Evolutionary conservation across 2,888 invertebrate species (phyloP).

Genomic region (Macaria notata): DNA sequence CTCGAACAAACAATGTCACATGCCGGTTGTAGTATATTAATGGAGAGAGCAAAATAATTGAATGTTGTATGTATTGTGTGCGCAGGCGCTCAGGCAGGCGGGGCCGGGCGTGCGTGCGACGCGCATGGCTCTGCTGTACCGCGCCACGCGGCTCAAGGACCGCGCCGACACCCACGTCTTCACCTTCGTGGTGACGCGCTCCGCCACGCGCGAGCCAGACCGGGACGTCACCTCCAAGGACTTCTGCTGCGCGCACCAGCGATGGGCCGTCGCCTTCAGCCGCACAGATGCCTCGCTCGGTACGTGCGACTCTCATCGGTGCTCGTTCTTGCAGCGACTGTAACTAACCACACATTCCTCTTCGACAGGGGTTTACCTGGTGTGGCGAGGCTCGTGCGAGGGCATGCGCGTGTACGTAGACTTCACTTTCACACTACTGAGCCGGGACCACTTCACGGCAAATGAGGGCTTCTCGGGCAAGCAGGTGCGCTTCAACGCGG

Average conservation of each 20-base stretch:
- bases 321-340: neutral
- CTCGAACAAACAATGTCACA: too few species aligned
- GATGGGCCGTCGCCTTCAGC: conserved; percentile 91
- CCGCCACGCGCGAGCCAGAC: conserved; percentile 89
- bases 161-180: conserved; percentile 92
- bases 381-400: conserved; percentile 88
- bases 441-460: conserved; percentile 91
- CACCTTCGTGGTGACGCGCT: conserved; percentile 91
- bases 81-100: conserved; percentile 63
- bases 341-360: too few species aligned
- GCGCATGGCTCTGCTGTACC: conserved; percentile 90
- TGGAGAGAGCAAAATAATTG: neutral
- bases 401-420: conserved; percentile 90
- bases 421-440: conserved; percentile 90
- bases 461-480: conserved; percentile 91
- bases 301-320: conserved; percentile 34
- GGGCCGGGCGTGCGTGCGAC: conserved; percentile 71
- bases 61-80: conserved; percentile 16
- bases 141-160: conserved; percentile 91
- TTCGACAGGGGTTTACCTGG: conserved; percentile 88
- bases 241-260: conserved; percentile 90
- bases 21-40: too few species aligned
- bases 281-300: conserved; percentile 87
- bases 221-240: conserved; percentile 92
- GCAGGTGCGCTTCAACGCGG: conserved; percentile 86